Base-by-base conservation (phyloP, 2,888 invertebrate species). In the Nomada goodeniana region DNA sequence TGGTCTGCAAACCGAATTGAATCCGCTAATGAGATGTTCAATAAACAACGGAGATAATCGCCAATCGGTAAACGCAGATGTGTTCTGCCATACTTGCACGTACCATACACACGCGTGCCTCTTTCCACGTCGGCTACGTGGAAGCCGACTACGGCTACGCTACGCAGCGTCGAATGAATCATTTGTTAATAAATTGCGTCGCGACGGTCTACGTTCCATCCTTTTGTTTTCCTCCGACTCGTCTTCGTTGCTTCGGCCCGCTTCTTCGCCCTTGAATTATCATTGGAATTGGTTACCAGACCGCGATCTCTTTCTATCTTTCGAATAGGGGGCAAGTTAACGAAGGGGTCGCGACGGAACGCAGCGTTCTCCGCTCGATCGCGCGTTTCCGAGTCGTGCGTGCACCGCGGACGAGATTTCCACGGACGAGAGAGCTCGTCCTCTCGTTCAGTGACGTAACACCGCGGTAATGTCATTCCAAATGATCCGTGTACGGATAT, bases 391-490 rank as follows among this genome's bases (percentile, higher is more conserved):
- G 2, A 13, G 3, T 2, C 36, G 44, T 29, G 7, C 18, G 11
- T 3, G 2, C 9, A 15, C 15, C 18, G 36, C 23, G 36, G 36
- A 2, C 29, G 36, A 50, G n/a, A 71, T 50, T 57, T 26, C n/a
- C 7, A 23, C 52, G 29, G 7, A 29, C 7, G 36, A 36, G 15
- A 18, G 15, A 13, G 23, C 13, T 11, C 60, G 53, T 26, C 68
- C 23, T 57, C 61, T 26, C 59, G 9, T 47, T 1, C 29, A 20
- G 57, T 85, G 82, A 85, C 73, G 70, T 60, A 85, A 85, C 76
- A 1, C 13, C 11, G 1, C 29, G 50, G n/a, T 65, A 76, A 65
- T 71, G 63, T 72, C 80, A 76, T 68, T 68, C 52, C 53, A 23
- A 75, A 75, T 67, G 65, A 68, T 55, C 68, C 29, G 55, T 23